Percentiles rank a stretch among this genome's conserved stretches.
phyloP scores from a whole-genome alignment of 2,888 invertebrate genomes.

The Amblyjoppa proteus region DNA sequence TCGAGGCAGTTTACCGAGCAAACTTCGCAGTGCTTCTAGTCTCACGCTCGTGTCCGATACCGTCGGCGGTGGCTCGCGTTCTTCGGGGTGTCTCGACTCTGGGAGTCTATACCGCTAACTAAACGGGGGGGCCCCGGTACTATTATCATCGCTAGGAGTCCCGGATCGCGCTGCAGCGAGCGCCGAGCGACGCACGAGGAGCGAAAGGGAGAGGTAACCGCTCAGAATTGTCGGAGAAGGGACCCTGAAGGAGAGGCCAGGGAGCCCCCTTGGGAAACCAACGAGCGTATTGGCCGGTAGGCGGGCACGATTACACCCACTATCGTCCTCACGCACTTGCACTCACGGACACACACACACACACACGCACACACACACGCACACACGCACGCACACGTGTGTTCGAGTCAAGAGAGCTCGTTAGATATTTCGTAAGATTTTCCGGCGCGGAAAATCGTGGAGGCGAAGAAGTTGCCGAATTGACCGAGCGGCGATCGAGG shows the following conservation, averaged over 20 bases:
- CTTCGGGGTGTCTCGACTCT: conserved; percentile 52
- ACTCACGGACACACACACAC: conserved; percentile 49
- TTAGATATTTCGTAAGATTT: neutral
- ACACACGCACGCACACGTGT: neutral
- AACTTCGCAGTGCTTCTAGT: conserved; percentile 38
- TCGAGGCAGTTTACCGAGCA: conserved; percentile 3
- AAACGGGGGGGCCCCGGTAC: conserved; percentile 75
- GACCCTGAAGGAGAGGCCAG: conserved; percentile 81
- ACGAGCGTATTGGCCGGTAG: conserved; percentile 84
- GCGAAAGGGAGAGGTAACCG: neutral
- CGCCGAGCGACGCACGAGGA: conserved; percentile 40
- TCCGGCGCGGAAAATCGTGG: too few species aligned
- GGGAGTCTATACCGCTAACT: conserved; percentile 69
- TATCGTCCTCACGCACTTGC: conserved; percentile 68
- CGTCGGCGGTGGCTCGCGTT: conserved; percentile 25
- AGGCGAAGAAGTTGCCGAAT: too few species aligned
- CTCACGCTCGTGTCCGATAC: conserved; percentile 31
- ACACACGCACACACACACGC: conserved; percentile 43
- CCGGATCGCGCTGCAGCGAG: conserved; percentile 54
- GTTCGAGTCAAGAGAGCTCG: neutral
- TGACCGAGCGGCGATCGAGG: too few species aligned
- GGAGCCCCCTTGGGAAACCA: conserved; percentile 83
- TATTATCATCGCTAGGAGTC: conserved; percentile 77
- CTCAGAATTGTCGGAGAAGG: conserved; percentile 77
- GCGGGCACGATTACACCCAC: conserved; percentile 83